phyloP scores from a whole-genome alignment of 2,888 invertebrate species.

The Masnerella sp. region DNA sequence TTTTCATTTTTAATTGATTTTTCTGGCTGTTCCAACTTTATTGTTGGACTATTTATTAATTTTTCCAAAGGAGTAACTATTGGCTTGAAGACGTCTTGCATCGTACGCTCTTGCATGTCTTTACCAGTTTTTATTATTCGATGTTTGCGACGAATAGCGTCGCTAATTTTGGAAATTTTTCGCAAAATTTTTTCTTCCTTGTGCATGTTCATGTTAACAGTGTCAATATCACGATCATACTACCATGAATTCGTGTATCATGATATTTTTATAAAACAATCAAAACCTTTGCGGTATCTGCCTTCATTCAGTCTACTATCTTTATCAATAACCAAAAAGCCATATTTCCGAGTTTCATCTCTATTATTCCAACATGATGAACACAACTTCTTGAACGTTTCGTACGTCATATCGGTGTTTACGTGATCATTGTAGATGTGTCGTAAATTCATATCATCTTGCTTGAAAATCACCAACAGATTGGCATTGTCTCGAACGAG shows the following conservation, averaged over 20 bases:
- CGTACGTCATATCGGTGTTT: conserved; percentile 61
- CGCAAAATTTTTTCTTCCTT: conserved; percentile 12
- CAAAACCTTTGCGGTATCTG: conserved; percentile 25
- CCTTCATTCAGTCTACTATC: conserved; percentile 23
- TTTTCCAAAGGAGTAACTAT: conserved; percentile 22
- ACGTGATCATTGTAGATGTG: conserved; percentile 64
- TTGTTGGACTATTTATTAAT: conserved; percentile 7
- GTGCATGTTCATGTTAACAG: too few relatives aligned
- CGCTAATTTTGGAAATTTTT: conserved; percentile 16
- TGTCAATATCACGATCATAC: neutral
- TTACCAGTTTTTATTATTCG: conserved; percentile 18
- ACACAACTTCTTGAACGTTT: conserved; percentile 49
- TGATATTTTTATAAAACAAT: conserved; percentile 17
- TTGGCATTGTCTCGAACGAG: conserved; percentile 62
- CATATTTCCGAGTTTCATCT: conserved; percentile 27
- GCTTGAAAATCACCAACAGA: conserved; percentile 60
- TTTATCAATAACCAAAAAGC: conserved; percentile 20
- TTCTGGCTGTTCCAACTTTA: neutral
- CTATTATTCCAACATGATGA: conserved; percentile 25
- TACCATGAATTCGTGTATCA: conserved; percentile 3
- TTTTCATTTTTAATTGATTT: conserved; percentile 9
- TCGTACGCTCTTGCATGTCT: conserved; percentile 11
- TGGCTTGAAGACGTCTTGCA: conserved; percentile 18
- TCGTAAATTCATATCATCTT: conserved; percentile 62
- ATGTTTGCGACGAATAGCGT: conserved; percentile 24